Evolutionary conservation across 1,140 invertebrate genomes (phyloP).

Genomic region (Rhagoletis pomonella): DNA sequence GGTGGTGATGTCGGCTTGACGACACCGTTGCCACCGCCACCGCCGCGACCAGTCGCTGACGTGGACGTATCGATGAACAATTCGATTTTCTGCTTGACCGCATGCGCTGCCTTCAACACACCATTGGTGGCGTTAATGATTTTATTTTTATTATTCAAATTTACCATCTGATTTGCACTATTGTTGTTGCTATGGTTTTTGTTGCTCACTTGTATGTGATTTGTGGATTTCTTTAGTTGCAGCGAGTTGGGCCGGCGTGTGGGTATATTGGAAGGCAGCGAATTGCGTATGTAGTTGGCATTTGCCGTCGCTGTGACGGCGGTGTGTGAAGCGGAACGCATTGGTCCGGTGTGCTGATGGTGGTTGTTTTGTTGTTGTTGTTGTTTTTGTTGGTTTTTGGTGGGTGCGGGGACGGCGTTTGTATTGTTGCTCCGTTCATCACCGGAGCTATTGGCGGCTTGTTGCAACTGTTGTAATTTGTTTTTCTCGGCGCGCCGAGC

Average conservation of each 20-base stretch:
- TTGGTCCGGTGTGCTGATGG: conserved; percentile 59
- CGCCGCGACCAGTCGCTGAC: background rate
- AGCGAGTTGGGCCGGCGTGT: conserved; percentile 70
- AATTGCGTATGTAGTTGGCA: conserved; percentile 67
- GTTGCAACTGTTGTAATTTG: conserved; percentile 65
- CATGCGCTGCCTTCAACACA: conserved; percentile 62
- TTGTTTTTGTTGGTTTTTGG: conserved; percentile 59
- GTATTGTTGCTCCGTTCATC: conserved; percentile 63
- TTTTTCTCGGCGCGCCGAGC: conserved; percentile 71
- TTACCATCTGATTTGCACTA: conserved; percentile 46
- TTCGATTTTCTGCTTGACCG: conserved; percentile 70
- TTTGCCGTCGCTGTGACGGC: conserved; percentile 67
- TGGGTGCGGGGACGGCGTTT: conserved; percentile 22
- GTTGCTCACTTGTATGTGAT: conserved; percentile 57
- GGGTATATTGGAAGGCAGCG: conserved; percentile 69
- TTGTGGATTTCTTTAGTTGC: conserved; percentile 69
- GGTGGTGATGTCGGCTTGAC: background rate
- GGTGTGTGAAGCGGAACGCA: conserved; percentile 71
- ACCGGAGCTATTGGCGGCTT: conserved; percentile 64
- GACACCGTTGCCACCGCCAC: background rate
- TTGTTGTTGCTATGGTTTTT: conserved; percentile 51
- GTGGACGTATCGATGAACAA: conserved; percentile 66
- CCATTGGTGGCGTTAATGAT: conserved; percentile 57
- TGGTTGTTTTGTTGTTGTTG: conserved; percentile 57
- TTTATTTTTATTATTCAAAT: conserved; percentile 56